A percentile compares a stretch with the other conserved stretches of the same genome.
phyloP scores from a whole-genome alignment of 2,888 invertebrate genomes.

The Apotomis turbidana region DNA sequence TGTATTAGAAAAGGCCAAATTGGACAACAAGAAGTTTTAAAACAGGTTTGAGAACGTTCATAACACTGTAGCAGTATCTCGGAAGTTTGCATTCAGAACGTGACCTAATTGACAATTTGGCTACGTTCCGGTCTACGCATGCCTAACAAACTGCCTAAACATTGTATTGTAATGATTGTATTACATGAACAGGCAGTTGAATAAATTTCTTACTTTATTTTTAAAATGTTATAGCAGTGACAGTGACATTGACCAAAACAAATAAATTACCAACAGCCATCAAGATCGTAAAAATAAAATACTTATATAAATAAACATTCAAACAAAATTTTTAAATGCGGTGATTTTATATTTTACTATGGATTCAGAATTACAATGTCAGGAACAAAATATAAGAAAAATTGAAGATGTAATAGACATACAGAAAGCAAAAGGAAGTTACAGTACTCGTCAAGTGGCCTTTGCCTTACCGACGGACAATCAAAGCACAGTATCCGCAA shows the following conservation, averaged over 20 bases:
- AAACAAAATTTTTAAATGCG: conserved; percentile 54
- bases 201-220: too few species aligned
- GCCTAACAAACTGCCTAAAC: background rate
- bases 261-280: conserved; percentile 48
- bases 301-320: conserved; percentile 53
- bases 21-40: background rate
- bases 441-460: conserved; percentile 65
- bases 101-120: background rate
- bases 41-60: background rate
- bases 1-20: background rate
- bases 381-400: conserved; percentile 65
- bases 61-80: background rate
- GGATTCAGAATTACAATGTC: conserved; percentile 55
- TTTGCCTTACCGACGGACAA: conserved; percentile 64
- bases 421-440: conserved; percentile 73
- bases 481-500: conserved; percentile 58
- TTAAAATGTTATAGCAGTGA: conserved; percentile 32
- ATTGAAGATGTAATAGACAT: conserved; percentile 78
- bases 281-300: conserved; percentile 50
- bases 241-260: conserved; percentile 47
- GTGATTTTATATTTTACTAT: conserved; percentile 48
- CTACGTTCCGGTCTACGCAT: conserved; percentile 23
- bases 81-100: conserved; percentile 2
- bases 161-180: too few species aligned
- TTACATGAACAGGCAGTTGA: too few species aligned